A percentile compares a stretch with the other conserved stretches of the same genome.
These are phyloP conservation scores for Calonectris borealis DNA, from an alignment of 2,113 vertebrate genomes.

Conservation along the genomic window DNA sequence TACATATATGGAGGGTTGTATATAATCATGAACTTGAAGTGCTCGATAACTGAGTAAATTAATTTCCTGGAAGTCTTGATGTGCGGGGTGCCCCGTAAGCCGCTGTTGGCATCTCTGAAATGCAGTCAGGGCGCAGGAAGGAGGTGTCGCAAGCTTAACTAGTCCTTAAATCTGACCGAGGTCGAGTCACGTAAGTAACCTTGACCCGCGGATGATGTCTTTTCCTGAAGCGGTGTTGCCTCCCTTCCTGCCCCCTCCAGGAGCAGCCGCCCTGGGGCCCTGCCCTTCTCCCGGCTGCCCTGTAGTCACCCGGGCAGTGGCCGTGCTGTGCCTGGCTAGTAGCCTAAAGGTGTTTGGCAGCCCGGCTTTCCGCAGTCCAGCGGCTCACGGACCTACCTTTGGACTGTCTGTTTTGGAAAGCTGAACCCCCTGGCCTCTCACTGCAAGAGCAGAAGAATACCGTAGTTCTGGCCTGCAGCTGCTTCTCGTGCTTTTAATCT, in stretches of 20 bases:
- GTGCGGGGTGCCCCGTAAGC: not conserved
- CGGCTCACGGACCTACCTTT: not conserved
- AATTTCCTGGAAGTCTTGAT: not conserved
- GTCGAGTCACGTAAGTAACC: not conserved
- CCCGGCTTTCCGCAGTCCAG: fast-evolving
- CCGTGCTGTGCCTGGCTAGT: not conserved
- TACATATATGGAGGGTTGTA: fast-evolving
- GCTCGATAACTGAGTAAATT: fast-evolving
- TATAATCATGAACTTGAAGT: fast-evolving
- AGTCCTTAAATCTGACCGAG: not conserved
- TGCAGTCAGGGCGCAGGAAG: not conserved
- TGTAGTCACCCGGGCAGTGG: not conserved
- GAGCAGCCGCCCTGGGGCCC: fast-evolving
- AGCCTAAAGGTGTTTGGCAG: not conserved
- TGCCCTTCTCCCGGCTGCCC: no score
- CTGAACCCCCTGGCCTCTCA: not conserved
- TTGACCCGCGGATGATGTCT: not conserved
- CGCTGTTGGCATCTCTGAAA: not conserved
- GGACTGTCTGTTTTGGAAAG: not conserved
- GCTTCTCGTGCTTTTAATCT: not conserved
- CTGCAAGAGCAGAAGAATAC: not conserved
- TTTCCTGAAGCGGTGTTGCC: not conserved
- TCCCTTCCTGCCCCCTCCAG: not conserved
- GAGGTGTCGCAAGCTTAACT: not conserved
- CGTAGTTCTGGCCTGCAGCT: not conserved